A percentile compares a stretch with the other conserved stretches of the same genome.
phyloP scores from a whole-genome alignment of 23 tunicate species.

The Trididemnum nubilum region DNA sequence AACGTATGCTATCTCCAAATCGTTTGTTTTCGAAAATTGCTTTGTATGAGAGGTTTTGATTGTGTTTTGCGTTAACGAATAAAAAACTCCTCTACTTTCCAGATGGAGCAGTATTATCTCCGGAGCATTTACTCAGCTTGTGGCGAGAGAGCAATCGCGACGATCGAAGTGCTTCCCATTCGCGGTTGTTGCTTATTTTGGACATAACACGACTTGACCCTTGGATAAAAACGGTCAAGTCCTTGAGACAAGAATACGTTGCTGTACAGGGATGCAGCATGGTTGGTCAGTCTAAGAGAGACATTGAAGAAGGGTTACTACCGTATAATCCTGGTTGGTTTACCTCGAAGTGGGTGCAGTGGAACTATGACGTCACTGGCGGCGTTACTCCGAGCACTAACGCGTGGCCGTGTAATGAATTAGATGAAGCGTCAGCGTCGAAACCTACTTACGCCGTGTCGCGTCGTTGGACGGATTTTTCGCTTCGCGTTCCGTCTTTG shows the following conservation, averaged over 20 bases:
- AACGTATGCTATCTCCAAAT: no score
- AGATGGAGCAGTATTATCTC: conserved; percentile 52
- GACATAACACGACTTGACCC: conserved; percentile 41
- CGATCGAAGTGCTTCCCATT: conserved; percentile 10
- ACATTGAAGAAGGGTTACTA: conserved; percentile 34
- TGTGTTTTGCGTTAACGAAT: no score
- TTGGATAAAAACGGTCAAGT: conserved; percentile 45
- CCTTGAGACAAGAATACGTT: conserved; percentile 46
- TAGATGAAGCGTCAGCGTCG: conserved; percentile 1
- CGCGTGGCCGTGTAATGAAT: conserved; percentile 15
- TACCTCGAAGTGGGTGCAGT: conserved; percentile 55
- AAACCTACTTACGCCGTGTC: conserved; percentile 46
- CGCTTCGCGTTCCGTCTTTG: conserved; percentile 33
- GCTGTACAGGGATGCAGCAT: conserved; percentile 46
- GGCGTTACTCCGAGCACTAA: neutral
- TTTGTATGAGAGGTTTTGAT: no score
- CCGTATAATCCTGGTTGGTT: conserved; percentile 40
- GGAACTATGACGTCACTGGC: conserved; percentile 55
- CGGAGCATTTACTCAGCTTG: conserved; percentile 45
- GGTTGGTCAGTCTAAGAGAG: neutral
- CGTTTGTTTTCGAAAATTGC: no score
- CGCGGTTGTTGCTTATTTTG: conserved; percentile 45
- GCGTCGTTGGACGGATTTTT: conserved; percentile 68
- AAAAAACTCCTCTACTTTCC: no score
- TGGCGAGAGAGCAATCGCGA: conserved; percentile 59